Conservation (phyloP, 30 jellyfish, hydroid and myxozoan genomes). For the Aurelia aurita region DNA sequence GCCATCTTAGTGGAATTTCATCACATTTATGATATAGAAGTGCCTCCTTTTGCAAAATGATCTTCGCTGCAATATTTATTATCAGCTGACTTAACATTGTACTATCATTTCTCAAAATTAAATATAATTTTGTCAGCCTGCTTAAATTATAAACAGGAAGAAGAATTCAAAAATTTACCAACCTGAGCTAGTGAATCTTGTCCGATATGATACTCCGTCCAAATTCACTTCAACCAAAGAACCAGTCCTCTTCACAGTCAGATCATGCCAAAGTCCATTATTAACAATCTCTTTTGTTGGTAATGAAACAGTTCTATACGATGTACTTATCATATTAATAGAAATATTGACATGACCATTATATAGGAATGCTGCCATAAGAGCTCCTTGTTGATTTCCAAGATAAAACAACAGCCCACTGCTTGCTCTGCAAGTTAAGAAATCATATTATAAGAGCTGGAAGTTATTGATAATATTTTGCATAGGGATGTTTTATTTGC, state of each 20-base stretch:
- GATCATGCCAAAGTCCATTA: slow-evolving; percentile 51
- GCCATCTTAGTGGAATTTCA: too few relatives aligned
- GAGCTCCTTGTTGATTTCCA: slow-evolving; percentile 72
- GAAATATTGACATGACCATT: slow-evolving; percentile 48
- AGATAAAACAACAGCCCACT: slow-evolving; percentile 55
- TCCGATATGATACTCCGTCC: slow-evolving; percentile 13
- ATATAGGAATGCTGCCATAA: slow-evolving; percentile 4
- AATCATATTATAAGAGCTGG: neutral
- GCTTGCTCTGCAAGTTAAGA: slow-evolving; percentile 13
- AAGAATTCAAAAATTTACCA: neutral
- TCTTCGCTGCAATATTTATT: too few relatives aligned
- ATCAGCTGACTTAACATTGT: too few relatives aligned
- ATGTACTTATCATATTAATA: slow-evolving; percentile 56
- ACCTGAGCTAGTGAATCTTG: slow-evolving; percentile 51
- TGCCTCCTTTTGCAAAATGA: too few relatives aligned
- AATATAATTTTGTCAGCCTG: too few relatives aligned
- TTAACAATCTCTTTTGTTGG: slow-evolving; percentile 2
- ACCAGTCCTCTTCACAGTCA: slow-evolving; percentile 44
- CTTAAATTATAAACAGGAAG: too few relatives aligned
- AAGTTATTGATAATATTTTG: too few relatives aligned
- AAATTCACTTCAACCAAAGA: slow-evolving; percentile 36
- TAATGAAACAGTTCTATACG: slow-evolving; percentile 24
- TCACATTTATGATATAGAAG: too few relatives aligned
- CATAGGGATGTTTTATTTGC: too few relatives aligned
- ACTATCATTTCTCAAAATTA: too few relatives aligned